A percentile compares a stretch with the other conserved stretches of the same genome.
Evolutionary conservation across 1,140 invertebrate species (phyloP).

Genomic region (Drosophila ercepeae): DNA sequence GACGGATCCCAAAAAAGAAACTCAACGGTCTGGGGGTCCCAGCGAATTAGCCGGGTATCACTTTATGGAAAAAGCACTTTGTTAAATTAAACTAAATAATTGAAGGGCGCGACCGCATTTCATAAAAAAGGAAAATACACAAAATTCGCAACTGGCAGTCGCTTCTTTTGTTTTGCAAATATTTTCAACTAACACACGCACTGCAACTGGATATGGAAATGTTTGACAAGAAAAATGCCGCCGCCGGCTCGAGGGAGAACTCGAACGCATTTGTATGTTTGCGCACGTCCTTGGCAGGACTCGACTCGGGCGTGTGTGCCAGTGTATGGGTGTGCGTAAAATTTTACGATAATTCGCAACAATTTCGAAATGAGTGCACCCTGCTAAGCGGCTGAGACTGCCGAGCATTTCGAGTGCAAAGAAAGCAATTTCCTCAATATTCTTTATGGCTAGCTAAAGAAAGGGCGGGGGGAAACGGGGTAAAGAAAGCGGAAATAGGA

Average conservation of each 20-base stretch:
- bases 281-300: slow-evolving; percentile 50
- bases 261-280: slow-evolving; percentile 53
- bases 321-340: slow-evolving; percentile 62
- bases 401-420: slow-evolving; percentile 68
- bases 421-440: slow-evolving; percentile 79
- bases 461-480: background rate
- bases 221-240: slow-evolving; percentile 39
- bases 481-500: background rate
- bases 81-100: slow-evolving; percentile 64
- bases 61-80: slow-evolving; percentile 44
- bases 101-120: slow-evolving; percentile 38
- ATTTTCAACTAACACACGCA: slow-evolving; percentile 39
- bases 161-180: slow-evolving; percentile 35
- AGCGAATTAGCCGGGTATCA: slow-evolving; percentile 42
- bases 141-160: slow-evolving; percentile 23
- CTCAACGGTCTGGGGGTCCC: background rate
- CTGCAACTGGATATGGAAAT: slow-evolving; percentile 50
- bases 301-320: slow-evolving; percentile 2
- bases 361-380: slow-evolving; percentile 75
- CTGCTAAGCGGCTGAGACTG: slow-evolving; percentile 48
- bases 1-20: background rate
- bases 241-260: slow-evolving; percentile 17
- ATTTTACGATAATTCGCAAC: slow-evolving; percentile 78
- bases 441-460: slow-evolving; percentile 57
- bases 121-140: slow-evolving; percentile 30